A percentile compares a stretch with the other conserved stretches of the same genome.
Evolutionary conservation across 2,113 vertebrate species (phyloP).

Genomic region (Amazona vittata): DNA sequence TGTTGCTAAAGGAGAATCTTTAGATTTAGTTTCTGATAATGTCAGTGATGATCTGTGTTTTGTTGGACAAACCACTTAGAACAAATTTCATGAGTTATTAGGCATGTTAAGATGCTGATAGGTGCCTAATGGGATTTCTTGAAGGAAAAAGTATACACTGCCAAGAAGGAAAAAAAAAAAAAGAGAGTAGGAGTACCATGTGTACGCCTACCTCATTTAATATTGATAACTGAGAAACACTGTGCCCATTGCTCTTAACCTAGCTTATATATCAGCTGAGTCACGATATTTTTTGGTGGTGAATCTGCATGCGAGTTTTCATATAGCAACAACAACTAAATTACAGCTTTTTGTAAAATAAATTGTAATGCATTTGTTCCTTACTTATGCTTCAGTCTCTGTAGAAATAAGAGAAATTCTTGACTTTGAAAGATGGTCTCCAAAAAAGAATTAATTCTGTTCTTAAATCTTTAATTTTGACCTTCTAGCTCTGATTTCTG

Average conservation of each 20-base stretch:
- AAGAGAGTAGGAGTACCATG: neutral
- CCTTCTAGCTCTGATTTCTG: conserved; percentile 4
- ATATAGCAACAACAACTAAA: neutral
- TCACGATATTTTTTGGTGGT: neutral
- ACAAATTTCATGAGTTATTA: conserved; percentile 7
- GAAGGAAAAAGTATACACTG: neutral
- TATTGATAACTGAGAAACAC: neutral
- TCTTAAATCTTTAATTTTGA: neutral
- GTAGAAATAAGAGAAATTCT: neutral
- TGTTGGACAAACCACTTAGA: neutral
- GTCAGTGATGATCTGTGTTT: neutral
- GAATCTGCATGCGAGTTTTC: neutral
- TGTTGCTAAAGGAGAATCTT: neutral
- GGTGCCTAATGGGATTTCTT: neutral
- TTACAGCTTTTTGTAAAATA: neutral
- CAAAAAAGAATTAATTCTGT: neutral
- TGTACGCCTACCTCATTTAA: neutral
- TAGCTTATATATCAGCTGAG: neutral
- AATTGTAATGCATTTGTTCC: neutral
- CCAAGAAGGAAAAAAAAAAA: neutral
- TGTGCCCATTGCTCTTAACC: neutral
- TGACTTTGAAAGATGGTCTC: neutral
- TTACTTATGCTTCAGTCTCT: neutral
- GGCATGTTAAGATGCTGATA: neutral
- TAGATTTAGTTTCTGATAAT: neutral